Evolutionary conservation across 2,113 vertebrate species (phyloP), one percentile per base, ranked within the genome.

Genomic region (Chunga burmeisteri): DNA sequence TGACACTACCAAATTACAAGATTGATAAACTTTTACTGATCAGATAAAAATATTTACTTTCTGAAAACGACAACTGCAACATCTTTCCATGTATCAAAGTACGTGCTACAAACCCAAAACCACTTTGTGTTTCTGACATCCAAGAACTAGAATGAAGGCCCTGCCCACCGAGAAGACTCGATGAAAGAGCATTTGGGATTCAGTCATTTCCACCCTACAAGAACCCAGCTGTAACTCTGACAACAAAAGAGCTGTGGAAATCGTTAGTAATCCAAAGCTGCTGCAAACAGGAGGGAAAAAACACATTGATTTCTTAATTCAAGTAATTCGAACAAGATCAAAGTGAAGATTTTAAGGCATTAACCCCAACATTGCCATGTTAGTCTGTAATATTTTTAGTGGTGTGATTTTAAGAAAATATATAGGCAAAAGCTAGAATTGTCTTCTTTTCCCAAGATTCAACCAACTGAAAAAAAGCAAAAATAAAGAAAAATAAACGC

Each of bases 1-100:
- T 1, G 0, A 38, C 13, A 44, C 22, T n/a, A 47, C 1, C 5
- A 70, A 66, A 40, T 36, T 15, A 46, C 1, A 34, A 58, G 38
- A 42, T 1, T 16, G 47, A 90, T 46, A 50, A 74, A 36, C 3
- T 66, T 70, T 9, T 38, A 18, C 32, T 52, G 14, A 42, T 46
- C 8, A 58, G 14, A 27, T 29, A 46, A 66, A 91, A 90, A 46
- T 8, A 49, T 1, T 52, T 52, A 11, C 6, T 32, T 72, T 66
- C 63, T 66, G 23, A 68, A 65, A 81, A 49, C 40, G 32, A 71
- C 23, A 72, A 62, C 23, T 10, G 10, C 16, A 84, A 22, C 27
- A 9, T 63, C 40, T 70, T 81, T 66, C 21, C 13, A 11, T 53
- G 4, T 21, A 67, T 34, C 14, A 75, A 74, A 66, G 23, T 34